Base-by-base conservation (phyloP, 2,797 vertebrate genomes). In the Lepus oiostolus region DNA sequence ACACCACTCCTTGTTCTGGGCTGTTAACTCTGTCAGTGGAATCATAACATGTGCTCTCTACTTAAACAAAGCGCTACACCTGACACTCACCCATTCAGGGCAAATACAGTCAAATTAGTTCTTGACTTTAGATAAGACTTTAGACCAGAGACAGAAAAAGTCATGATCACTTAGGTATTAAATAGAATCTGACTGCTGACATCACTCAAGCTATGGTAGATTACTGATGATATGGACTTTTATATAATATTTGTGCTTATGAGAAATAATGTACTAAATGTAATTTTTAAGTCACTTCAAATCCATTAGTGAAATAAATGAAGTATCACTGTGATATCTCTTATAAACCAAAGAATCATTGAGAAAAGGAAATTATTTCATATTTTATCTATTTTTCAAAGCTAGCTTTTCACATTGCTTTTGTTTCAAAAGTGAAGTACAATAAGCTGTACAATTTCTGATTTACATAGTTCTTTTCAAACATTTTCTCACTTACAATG, bases 391-490 rank as follows among this genome's bases (percentile, higher is more conserved):
- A 79, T 79, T 79, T 83, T 92, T 62, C 76, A 54, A 85, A 63
- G 7, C 72, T 91, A 35, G 9, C n/a, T 85, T 89, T 95, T 90
- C 17, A 77, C 5, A 74, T 47, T 47, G 42, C 8, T 47, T 70
- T 79, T 94, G 24, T 89, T 85, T 95, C 30, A 58, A 95, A 91
- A 91, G n/a, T 80, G 71, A 95, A 58, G 30, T 67, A 30, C 7
- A 42, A 85, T 62, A 84, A 90, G 30, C 84, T 63, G 83, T 85
- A 80, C 84, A n/a, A 28, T 28, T 63, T 88, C 26, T 4, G 17
- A 81, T 72, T 82, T 91, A 86, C 17, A 17, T 47, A 77, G 9
- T 35, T 70, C 32, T 96, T 94, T 62, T 58, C n/a, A 83, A 93
- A 90, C 19, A 62, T 68, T 75, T 90, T 89, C 24, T 94, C 5